Conservation (phyloP, 2,888 invertebrate species). For the Sabatieria punctata region DNA sequence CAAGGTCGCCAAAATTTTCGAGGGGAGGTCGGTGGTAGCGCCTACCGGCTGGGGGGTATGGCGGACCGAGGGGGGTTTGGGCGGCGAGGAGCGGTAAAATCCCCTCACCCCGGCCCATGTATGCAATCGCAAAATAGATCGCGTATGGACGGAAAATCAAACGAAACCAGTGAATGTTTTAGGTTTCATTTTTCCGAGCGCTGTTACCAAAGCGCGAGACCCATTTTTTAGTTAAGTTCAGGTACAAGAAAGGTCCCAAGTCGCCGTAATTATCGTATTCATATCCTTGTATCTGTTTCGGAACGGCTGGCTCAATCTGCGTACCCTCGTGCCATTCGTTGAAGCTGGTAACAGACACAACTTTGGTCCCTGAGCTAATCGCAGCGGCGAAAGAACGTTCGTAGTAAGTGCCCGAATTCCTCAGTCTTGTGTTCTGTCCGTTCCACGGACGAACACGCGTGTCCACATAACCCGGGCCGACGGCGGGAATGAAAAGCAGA, state of each 20-base stretch:
- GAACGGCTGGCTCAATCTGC: conserved; percentile 50
- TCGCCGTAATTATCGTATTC: conserved; percentile 46
- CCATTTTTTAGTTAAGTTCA: conserved; percentile 44
- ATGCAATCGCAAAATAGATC: no score
- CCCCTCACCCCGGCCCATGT: no score
- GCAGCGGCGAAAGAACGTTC: conserved; percentile 37
- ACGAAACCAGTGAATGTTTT: no score
- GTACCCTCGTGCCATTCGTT: conserved; percentile 60
- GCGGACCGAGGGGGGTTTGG: no score
- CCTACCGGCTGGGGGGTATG: no score
- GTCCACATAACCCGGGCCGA: conserved; percentile 54
- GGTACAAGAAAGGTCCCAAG: conserved; percentile 45
- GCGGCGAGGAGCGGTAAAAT: no score
- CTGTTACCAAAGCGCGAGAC: no score
- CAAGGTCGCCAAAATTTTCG: no score
- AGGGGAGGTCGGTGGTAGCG: no score
- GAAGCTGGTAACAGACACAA: conserved; percentile 51
- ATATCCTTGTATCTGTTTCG: conserved; percentile 33
- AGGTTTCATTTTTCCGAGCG: no score
- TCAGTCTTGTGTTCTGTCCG: conserved; percentile 37
- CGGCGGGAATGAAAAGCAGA: conserved; percentile 48
- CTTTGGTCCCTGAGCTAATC: conserved; percentile 41
- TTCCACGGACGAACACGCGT: conserved; percentile 48
- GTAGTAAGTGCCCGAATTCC: conserved; percentile 47
- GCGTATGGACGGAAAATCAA: no score